Evolutionary conservation across 2,797 vertebrate species (phyloP).

Genomic region (Crocidura indochinensis): DNA sequence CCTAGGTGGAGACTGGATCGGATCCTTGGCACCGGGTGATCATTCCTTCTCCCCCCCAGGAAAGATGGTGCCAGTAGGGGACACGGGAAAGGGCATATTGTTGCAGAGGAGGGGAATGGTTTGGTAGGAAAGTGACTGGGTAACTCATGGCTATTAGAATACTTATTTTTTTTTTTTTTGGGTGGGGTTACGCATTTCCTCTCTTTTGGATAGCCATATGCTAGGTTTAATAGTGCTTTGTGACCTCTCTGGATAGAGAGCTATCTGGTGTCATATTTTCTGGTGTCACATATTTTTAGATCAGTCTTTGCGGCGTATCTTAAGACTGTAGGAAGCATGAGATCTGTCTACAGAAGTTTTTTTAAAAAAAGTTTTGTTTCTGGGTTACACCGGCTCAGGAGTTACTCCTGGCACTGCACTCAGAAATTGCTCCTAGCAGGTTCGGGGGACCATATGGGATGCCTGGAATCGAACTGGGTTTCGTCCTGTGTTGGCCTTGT

Average conservation of each 20-base stretch:
- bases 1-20: too few species aligned
- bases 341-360: constrained; percentile 32
- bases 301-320: constrained; percentile 56
- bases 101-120: not conserved
- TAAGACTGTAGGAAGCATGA: constrained; percentile 42
- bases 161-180: too few species aligned
- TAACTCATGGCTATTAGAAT: not conserved
- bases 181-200: not conserved
- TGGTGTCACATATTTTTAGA: constrained; percentile 77
- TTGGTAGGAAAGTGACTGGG: constrained; percentile 25
- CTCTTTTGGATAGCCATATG: constrained; percentile 4
- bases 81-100: not conserved
- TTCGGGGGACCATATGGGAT: too few species aligned
- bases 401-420: too few species aligned
- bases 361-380: not conserved
- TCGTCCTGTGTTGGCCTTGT: too few species aligned
- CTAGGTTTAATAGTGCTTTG: constrained; percentile 60
- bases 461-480: too few species aligned
- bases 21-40: not conserved
- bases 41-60: not conserved
- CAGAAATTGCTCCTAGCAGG: too few species aligned
- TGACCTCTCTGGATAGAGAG: not conserved
- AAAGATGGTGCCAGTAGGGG: constrained; percentile 1
- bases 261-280: constrained; percentile 27
- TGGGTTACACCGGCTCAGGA: too few species aligned